phyloP scores from a whole-genome alignment of 2,888 invertebrate genomes.

The Bruchidius siliquastri region DNA sequence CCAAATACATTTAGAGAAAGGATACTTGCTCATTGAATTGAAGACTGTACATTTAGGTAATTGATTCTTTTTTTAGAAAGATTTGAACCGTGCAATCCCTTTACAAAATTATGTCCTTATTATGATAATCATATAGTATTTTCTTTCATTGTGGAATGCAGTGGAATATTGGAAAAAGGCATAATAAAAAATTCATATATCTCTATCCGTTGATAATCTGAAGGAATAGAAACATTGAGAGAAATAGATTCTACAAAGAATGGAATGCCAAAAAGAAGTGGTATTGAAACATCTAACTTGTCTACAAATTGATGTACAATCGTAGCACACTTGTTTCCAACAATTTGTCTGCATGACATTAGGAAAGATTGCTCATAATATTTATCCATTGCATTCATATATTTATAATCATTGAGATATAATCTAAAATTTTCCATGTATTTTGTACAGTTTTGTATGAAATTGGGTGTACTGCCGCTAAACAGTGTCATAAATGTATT shows the following conservation, averaged over 20 bases:
- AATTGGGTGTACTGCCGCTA: not conserved
- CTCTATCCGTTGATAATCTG: too few species aligned
- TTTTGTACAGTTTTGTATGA: slow-evolving; percentile 2
- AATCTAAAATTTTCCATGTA: not conserved
- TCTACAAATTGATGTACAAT: too few species aligned
- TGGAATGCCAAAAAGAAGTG: too few species aligned
- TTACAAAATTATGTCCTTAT: not conserved
- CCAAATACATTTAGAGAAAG: not conserved
- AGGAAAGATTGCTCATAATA: not conserved
- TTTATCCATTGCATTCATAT: not conserved
- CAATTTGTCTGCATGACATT: not conserved
- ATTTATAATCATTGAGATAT: not conserved
- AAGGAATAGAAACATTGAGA: too few species aligned
- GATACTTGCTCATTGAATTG: not conserved
- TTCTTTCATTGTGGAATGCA: not conserved
- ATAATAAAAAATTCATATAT: not conserved
- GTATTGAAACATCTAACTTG: too few species aligned
- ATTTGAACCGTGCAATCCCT: not conserved
- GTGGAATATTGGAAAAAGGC: not conserved
- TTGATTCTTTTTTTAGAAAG: not conserved
- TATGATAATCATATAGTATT: not conserved
- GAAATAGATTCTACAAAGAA: too few species aligned
- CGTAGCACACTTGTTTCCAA: too few species aligned
- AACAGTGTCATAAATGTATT: not conserved
- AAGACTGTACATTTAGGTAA: not conserved